Base-by-base conservation (phyloP, 2,113 vertebrate species). In the Onychostoma macrolepis region DNA sequence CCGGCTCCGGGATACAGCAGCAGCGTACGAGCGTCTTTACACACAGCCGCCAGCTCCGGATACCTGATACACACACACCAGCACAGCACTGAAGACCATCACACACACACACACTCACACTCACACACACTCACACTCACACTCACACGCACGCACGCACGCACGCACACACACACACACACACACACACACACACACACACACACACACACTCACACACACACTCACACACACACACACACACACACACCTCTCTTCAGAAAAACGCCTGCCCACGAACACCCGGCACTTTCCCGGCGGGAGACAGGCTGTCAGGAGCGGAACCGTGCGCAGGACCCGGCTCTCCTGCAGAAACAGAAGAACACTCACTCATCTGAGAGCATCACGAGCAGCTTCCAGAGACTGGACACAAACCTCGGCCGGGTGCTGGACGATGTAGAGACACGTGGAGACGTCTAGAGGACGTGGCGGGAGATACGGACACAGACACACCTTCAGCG, bases 351-450 rank as follows among this genome's bases (percentile, higher is more conserved):
- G 91, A 85, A 88, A 88, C 87, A 4, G 17, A 38, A 26, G 82
- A 11, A 30, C 1, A 72, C n/a, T 72, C 12, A 33, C 1, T 17
- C 15, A 28, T 50, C 11, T 19, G 43, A 65, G 12, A 7, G 17
- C 26, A 1, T 17, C 10, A 58, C 1, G 5, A 1, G 3, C 10
- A 33, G 12, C 24, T 43, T 5, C 12, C 8, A n/a, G 76, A 82
- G 36, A 4, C 6, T 6, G 41, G 4, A 36, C 8, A 76, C 97
- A 96, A 91, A 99, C 98, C 97, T 99, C 98, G 90, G 98, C 98
- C 26, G 97, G 98, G 92, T 99, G 98, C 90, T 99, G 98, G 86
- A 99, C 96, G 77, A 99, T 97, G 89, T 98, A 99, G 80, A 99
- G 92, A 89, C 95, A 94, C 4, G 97, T 98, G 74, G 97, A 98